Evolutionary conservation across 2,113 vertebrate species (phyloP).

Genomic region (Gnathonemus echidnorhynchus): DNA sequence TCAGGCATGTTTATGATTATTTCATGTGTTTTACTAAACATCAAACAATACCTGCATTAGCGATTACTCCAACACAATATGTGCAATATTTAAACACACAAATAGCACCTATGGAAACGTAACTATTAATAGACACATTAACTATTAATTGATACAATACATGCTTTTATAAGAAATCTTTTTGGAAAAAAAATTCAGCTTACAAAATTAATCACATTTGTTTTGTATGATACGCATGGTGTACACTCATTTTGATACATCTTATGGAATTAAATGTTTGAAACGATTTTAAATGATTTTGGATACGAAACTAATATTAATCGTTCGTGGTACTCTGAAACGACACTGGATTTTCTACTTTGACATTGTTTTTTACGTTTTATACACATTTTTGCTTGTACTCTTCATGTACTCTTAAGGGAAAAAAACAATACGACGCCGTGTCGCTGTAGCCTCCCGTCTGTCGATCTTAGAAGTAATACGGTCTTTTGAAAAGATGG

Average conservation of each 20-base stretch:
- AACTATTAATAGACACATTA: background rate
- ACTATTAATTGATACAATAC: background rate
- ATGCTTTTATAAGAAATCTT: background rate
- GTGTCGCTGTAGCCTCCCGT: background rate
- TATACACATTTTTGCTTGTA: background rate
- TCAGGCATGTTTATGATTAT: background rate
- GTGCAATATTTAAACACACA: background rate
- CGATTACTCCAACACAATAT: background rate
- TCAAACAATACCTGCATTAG: background rate
- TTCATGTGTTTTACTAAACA: background rate
- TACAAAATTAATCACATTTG: background rate
- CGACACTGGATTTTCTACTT: background rate
- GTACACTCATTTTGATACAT: background rate
- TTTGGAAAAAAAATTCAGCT: background rate
- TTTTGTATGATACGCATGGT: background rate
- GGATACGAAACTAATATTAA: background rate
- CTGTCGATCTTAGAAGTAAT: background rate
- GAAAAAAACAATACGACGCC: background rate
- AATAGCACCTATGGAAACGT: background rate
- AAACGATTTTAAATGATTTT: background rate
- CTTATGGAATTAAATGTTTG: background rate
- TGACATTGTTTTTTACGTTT: background rate
- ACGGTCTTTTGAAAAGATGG: background rate
- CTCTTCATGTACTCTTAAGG: background rate
- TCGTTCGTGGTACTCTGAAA: background rate